Conservation (phyloP, 2,888 invertebrate genomes). For the Hermaeophaga mercurialis region DNA sequence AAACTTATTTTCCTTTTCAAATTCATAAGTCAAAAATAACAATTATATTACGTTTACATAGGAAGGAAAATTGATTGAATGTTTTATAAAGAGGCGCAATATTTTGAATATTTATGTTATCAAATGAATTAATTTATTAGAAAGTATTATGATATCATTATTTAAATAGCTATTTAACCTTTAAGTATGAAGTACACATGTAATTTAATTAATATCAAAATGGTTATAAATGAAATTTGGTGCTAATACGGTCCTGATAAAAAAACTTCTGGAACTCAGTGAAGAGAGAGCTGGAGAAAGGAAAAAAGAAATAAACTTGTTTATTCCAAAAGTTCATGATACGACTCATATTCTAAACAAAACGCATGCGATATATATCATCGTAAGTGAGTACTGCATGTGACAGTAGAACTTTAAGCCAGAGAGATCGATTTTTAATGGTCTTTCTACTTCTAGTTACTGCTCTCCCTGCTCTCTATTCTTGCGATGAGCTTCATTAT, state of each 20-base stretch:
- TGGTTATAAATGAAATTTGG: too few species aligned
- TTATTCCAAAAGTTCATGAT: slow-evolving; percentile 32
- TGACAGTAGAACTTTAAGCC: slow-evolving; percentile 30
- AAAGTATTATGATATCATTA: too few species aligned
- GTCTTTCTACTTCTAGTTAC: slow-evolving; percentile 38
- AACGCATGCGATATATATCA: slow-evolving; percentile 29
- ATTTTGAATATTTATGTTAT: too few species aligned
- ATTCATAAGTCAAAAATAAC: too few species aligned
- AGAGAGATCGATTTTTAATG: slow-evolving; percentile 38
- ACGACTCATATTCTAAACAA: slow-evolving; percentile 29
- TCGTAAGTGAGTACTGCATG: slow-evolving; percentile 28
- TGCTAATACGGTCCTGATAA: not conserved
- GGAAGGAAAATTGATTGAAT: too few species aligned
- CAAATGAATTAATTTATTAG: too few species aligned
- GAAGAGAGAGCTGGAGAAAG: not conserved
- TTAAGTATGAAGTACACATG: too few species aligned
- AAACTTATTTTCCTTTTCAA: too few species aligned
- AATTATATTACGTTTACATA: too few species aligned
- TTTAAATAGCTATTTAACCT: too few species aligned
- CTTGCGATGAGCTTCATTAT: slow-evolving; percentile 34
- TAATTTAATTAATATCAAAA: too few species aligned
- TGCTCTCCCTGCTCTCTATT: slow-evolving; percentile 4
- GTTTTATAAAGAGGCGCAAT: too few species aligned
- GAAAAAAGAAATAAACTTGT: slow-evolving; percentile 14
- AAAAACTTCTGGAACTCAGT: slow-evolving; percentile 7